Base-by-base conservation (phyloP, 2,888 invertebrate genomes). In the Plusia festucae region DNA sequence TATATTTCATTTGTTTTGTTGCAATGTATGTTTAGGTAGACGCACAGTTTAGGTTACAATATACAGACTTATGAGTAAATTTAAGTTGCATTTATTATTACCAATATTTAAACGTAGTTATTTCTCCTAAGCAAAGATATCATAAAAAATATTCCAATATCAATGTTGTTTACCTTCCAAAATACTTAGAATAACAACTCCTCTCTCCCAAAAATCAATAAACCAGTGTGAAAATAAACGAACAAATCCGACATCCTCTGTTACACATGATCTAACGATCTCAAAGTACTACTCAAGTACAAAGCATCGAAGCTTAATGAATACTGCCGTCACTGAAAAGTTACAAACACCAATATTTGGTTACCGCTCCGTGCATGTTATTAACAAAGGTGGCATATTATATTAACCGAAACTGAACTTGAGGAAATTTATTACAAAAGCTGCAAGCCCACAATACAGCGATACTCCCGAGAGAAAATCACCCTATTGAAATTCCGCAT, bases 321-420 rank as follows among this genome's bases (percentile, higher is more conserved):
- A 83, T 79, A 79, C 82, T 65, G 60, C 75, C 80, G 81, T 72
- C 78, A 73, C 78, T 67, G 80, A 78, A 82, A 88, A 88, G 83
- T 90, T 87, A 71, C 81, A 76, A 85, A 88, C 90, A 89, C 88
- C 85, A 90, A 90, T 91, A 91, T 91, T 91, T 91, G 90, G 87
- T 85, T 87, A 86, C 86, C 82, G 80, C 70, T 62, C 68, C 81
- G 82, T 75, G 84, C 88, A 84, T 86, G 88, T 90, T n/a, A n/a
- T n/a, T 90, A 90, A 89, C 90, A 90, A 86, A 90, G 84, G 86
- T 90, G 90, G 86, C 89, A 88, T 89, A 88, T 90, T 89, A 89
- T 90, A 91, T 90, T 89, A 90, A 90, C 88, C 86, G 81, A 86
- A 88, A 87, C 88, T 84, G 84, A 87, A 90, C 89, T 90, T 86